Base-by-base conservation (phyloP, 2,888 invertebrate genomes). In the Psylliodes chrysocephalus region DNA sequence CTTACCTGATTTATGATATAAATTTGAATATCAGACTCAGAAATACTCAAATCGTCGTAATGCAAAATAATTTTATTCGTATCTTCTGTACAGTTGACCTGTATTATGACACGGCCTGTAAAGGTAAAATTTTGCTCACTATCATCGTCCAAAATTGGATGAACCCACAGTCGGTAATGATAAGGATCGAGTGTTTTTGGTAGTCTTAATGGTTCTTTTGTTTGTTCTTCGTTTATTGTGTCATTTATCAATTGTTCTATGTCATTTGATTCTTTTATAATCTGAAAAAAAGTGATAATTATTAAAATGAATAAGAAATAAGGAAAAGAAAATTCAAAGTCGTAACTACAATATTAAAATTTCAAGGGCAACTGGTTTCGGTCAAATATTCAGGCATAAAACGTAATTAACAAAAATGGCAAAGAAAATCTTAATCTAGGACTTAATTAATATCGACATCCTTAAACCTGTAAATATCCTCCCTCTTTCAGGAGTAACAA, bases 161-260 rank as follows among this genome's bases (percentile, higher is more conserved):
- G 75, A 3, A 82, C 73, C 69, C 73, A 75, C 6, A 82, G 55
- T 30, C 74, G 73, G 64, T 82, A 82, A 64, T 78, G 73, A 1
- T 75, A 47, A 0, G 82, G 81, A 61, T 68, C 64, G 3, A 81
- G 17, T 46, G 70, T 55, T 12, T 68, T 72, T 0, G 81, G 78
- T 52, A 81, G 64, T 52, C 79, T 63, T 12, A 80, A 69, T 46
- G 79, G 73, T 70, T 76, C 78, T 52, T 71, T 63, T 0, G 73
- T 60, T 28, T 71, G 69, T 64, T 73, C 71, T 60, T 76, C 78
- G 57, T 78, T 76, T 42, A 80, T 71, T 1, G 78, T 78, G 38
- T 79, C 74, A 53, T 80, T 80, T 14, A 81, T 68, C 33, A 81
- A 70, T 67, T 78, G 75, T 70, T 81, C 79, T 44, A 82, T 78